Evolutionary conservation across 2,888 invertebrate species (phyloP).

Genomic region (Clepsis dumicolana): DNA sequence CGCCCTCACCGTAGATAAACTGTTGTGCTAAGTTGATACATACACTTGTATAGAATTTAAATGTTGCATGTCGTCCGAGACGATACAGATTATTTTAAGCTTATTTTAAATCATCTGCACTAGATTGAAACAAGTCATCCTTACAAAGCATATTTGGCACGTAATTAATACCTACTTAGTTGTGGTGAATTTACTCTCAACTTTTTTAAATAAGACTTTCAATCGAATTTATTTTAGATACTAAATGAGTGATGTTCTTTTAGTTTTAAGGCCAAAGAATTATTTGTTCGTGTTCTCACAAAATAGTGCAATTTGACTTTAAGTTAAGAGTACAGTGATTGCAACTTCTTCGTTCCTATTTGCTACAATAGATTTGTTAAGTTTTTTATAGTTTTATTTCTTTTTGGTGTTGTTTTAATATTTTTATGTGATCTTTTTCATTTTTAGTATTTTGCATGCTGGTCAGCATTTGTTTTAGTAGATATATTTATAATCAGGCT

Average conservation of each 20-base stretch:
- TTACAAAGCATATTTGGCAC: conserved; percentile 45
- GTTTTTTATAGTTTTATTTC: conserved; percentile 53
- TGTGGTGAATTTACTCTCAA: conserved; percentile 60
- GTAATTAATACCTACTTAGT: conserved; percentile 55
- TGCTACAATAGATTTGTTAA: conserved; percentile 49
- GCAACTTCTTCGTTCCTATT: conserved; percentile 51
- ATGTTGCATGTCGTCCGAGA: conserved; percentile 62
- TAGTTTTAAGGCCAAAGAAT: conserved; percentile 79
- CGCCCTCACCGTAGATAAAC: conserved; percentile 56
- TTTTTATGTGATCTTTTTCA: conserved; percentile 52
- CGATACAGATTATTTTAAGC: conserved; percentile 48
- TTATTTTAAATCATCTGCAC: conserved; percentile 53
- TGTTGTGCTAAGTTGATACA: conserved; percentile 56
- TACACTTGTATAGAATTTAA: conserved; percentile 64
- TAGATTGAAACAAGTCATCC: conserved; percentile 31
- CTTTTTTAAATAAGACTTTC: conserved; percentile 56
- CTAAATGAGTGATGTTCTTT: conserved; percentile 72
- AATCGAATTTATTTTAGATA: conserved; percentile 71
- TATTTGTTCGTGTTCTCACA: conserved; percentile 64
- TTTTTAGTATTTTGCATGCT: conserved; percentile 69
- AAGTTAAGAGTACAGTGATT: conserved; percentile 61
- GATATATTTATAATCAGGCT: conserved; percentile 44
- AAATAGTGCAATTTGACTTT: conserved; percentile 76
- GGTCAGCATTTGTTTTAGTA: conserved; percentile 58
- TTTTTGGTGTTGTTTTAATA: conserved; percentile 60